Evolutionary conservation across 1,140 invertebrate genomes (phyloP).

Genomic region (Lysiphlebus fabarum): DNA sequence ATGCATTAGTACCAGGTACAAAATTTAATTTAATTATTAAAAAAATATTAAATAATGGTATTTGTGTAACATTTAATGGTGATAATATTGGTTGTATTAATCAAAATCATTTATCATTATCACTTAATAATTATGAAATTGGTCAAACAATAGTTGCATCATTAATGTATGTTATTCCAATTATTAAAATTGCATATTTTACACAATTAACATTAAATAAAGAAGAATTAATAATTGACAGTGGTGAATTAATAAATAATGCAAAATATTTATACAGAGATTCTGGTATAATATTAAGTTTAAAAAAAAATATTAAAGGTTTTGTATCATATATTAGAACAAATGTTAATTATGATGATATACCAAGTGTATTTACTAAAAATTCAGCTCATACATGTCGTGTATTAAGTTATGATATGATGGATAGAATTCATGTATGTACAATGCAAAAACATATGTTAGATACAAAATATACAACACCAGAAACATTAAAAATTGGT

Average conservation of each 20-base stretch:
- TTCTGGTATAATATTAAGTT: slow-evolving; percentile 57
- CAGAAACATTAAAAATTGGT: slow-evolving; percentile 56
- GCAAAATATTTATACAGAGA: slow-evolving; percentile 53
- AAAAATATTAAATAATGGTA: slow-evolving; percentile 60
- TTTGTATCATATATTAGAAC: slow-evolving; percentile 57
- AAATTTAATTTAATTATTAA: slow-evolving; percentile 60
- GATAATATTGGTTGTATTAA: slow-evolving; percentile 57
- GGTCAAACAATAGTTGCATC: slow-evolving; percentile 55
- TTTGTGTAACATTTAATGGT: slow-evolving; percentile 59
- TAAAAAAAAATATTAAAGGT: slow-evolving; percentile 56
- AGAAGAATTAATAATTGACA: slow-evolving; percentile 38
- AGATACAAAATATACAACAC: slow-evolving; percentile 52
- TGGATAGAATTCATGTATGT: slow-evolving; percentile 61
- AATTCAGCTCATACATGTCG: slow-evolving; percentile 59
- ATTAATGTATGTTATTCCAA: slow-evolving; percentile 66
- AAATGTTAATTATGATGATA: slow-evolving; percentile 47
- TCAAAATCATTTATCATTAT: slow-evolving; percentile 51
- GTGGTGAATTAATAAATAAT: slow-evolving; percentile 56
- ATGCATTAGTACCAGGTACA: slow-evolving; percentile 62
- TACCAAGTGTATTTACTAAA: slow-evolving; percentile 51
- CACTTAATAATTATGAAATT: slow-evolving; percentile 43
- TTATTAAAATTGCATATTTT: slow-evolving; percentile 65
- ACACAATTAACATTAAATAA: slow-evolving; percentile 48
- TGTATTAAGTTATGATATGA: slow-evolving; percentile 57
- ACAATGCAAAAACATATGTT: slow-evolving; percentile 58